These are phyloP conservation scores for Rhinogobio ventralis DNA, from an alignment of 2,797 vertebrate species.

Conservation along the genomic window DNA sequence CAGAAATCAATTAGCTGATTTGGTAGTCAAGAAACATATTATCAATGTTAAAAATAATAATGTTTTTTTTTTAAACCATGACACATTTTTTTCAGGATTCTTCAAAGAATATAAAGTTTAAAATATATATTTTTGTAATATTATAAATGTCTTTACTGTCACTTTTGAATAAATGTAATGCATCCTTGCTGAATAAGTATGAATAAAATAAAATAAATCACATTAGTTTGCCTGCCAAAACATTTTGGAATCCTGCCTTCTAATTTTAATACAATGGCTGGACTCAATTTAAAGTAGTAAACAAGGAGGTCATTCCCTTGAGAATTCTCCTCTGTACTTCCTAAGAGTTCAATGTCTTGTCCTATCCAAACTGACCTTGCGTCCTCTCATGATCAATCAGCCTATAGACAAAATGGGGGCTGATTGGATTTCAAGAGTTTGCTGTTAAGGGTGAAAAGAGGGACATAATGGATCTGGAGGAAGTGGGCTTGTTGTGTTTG, in stretches of 20 bases:
- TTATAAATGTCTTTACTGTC: neutral
- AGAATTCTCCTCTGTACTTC: neutral
- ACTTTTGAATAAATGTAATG: neutral
- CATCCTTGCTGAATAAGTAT: neutral
- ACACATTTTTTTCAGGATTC: too few species aligned
- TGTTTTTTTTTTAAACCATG: too few species aligned
- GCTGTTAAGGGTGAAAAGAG: slow-evolving; percentile 14
- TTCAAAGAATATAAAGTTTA: neutral
- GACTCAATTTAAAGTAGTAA: neutral
- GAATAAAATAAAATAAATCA: neutral
- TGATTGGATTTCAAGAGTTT: slow-evolving; percentile 29
- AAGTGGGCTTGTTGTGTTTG: slow-evolving; percentile 34
- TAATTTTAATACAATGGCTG: slow-evolving; percentile 44
- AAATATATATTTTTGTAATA: neutral
- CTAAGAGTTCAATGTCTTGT: neutral
- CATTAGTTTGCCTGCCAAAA: neutral
- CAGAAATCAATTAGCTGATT: neutral
- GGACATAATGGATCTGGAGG: slow-evolving; percentile 31
- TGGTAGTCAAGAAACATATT: too few species aligned
- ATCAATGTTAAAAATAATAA: too few species aligned
- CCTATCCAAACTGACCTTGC: neutral
- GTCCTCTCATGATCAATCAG: slow-evolving; percentile 29
- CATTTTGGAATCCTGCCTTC: slow-evolving; percentile 16
- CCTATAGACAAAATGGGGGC: neutral
- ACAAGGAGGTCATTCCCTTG: slow-evolving; percentile 21